These are phyloP conservation scores for Chlamydotis undulata DNA, from an alignment of 2,113 vertebrate genomes.

Conservation along the genomic window DNA sequence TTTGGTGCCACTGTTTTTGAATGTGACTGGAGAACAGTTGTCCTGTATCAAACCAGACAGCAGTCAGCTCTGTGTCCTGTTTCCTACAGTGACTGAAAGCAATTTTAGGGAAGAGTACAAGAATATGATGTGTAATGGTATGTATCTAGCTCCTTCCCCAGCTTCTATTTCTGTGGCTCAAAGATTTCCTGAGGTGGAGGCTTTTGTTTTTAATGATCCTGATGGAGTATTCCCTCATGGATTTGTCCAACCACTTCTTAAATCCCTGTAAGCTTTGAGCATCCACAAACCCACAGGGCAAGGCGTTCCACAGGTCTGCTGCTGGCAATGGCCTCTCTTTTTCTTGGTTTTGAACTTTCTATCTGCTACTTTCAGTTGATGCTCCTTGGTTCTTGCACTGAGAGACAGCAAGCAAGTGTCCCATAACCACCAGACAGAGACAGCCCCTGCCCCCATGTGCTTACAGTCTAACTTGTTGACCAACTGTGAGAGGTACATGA, in stretches of 20 bases:
- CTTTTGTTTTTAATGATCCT: background rate
- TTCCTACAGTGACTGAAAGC: background rate
- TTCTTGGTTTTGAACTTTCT: background rate
- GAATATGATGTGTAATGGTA: background rate
- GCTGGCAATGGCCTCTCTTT: background rate
- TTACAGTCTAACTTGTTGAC: background rate
- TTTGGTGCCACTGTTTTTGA: background rate
- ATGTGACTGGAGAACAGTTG: background rate
- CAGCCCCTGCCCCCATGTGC: background rate
- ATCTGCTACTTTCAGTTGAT: accelerated
- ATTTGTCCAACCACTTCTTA: background rate
- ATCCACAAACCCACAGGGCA: background rate
- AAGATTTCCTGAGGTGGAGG: background rate
- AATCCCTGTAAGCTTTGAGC: background rate
- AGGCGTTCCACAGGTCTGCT: background rate
- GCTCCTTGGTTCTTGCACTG: background rate
- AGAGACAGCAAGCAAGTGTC: background rate
- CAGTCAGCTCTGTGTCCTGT: background rate
- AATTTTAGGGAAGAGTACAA: background rate
- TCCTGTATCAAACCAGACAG: background rate
- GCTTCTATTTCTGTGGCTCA: background rate
- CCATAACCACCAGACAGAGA: too few relatives aligned
- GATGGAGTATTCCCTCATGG: background rate
- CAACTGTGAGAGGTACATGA: background rate
- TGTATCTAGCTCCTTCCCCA: background rate